phyloP scores from a whole-genome alignment of 1,140 invertebrate genomes.

The Melitaea cinxia region DNA sequence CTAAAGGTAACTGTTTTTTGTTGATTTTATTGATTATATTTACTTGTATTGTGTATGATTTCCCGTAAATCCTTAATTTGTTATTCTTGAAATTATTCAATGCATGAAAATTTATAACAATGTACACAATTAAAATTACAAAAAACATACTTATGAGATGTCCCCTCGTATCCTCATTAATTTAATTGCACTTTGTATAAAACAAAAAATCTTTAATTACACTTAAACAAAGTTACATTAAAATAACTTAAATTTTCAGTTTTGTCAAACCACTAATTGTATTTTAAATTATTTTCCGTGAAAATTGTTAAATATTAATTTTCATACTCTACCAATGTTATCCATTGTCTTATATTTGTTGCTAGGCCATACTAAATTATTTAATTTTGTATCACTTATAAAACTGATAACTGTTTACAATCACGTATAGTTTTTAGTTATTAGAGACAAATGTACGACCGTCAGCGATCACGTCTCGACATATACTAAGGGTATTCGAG shows the following conservation, averaged over 20 bases:
- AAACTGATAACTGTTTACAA: neutral
- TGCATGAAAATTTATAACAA: no score
- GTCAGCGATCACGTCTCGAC: slow-evolving; percentile 7
- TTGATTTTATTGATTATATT: no score
- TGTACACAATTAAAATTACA: neutral
- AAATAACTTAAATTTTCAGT: no score
- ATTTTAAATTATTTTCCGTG: no score
- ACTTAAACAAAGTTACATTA: neutral
- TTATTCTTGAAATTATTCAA: no score
- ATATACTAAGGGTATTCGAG: slow-evolving; percentile 29
- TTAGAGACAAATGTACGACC: slow-evolving; percentile 10
- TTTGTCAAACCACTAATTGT: neutral
- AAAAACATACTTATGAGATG: neutral
- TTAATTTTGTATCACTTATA: no score
- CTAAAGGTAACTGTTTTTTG: no score
- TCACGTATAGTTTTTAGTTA: slow-evolving; percentile 17
- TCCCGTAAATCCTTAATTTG: no score
- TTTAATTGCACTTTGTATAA: neutral
- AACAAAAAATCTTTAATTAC: slow-evolving; percentile 1
- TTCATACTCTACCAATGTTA: no score
- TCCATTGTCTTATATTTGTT: neutral
- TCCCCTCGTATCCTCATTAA: neutral
- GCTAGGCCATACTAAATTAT: neutral
- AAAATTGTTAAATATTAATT: no score
- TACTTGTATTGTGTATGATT: no score